Evolutionary conservation across 1,140 invertebrate genomes (phyloP).

Genomic region (Cyclina sinensis): DNA sequence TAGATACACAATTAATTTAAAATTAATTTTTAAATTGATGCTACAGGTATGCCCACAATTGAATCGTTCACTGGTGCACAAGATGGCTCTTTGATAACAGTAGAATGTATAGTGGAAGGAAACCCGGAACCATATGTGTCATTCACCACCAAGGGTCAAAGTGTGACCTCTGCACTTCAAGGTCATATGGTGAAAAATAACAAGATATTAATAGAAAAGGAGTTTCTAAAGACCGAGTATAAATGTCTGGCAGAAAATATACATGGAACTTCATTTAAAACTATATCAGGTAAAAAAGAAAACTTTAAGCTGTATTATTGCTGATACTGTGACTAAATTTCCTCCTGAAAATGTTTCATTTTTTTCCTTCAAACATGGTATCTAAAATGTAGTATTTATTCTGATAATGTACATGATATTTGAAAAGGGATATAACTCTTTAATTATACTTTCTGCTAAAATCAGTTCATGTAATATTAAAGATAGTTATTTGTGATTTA

Average conservation of each 20-base stretch:
- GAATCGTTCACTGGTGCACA: not conserved
- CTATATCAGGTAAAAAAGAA: slow-evolving; percentile 53
- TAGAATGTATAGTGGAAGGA: slow-evolving; percentile 33
- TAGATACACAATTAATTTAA: too few relatives aligned
- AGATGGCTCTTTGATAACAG: not conserved
- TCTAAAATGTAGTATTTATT: too few relatives aligned
- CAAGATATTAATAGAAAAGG: not conserved
- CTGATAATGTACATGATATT: too few relatives aligned
- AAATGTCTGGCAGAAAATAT: slow-evolving; percentile 47
- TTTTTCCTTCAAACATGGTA: too few relatives aligned
- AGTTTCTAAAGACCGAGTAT: not conserved
- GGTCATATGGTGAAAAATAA: slow-evolving; percentile 29
- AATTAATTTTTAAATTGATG: too few relatives aligned
- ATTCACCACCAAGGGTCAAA: slow-evolving; percentile 34
- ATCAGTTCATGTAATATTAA: too few relatives aligned
- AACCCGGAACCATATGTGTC: slow-evolving; percentile 41
- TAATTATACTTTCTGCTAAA: too few relatives aligned
- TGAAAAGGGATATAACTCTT: too few relatives aligned
- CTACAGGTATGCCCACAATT: slow-evolving; percentile 32
- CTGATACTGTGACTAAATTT: too few relatives aligned
- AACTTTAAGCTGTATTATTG: too few relatives aligned
- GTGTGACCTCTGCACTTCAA: slow-evolving; percentile 32
- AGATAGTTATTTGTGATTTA: too few relatives aligned
- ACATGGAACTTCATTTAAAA: slow-evolving; percentile 12
- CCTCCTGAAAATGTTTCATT: too few relatives aligned